A percentile compares a stretch with the other conserved stretches of the same genome.
Conservation (phyloP, 2,888 invertebrate species). For the Trisateles emortualis region DNA sequence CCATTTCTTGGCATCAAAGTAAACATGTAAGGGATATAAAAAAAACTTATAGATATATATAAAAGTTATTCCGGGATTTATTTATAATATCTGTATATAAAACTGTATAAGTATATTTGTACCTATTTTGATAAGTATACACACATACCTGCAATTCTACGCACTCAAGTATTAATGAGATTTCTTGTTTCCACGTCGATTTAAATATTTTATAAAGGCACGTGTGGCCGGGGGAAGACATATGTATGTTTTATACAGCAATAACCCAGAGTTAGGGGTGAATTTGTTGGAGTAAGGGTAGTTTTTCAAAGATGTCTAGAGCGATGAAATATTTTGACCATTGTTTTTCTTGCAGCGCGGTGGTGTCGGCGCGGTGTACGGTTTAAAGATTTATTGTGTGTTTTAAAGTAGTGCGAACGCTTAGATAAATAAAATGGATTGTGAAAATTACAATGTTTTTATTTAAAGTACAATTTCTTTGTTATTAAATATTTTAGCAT, state of each 20-base stretch:
- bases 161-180: constrained; percentile 60
- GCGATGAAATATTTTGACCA: constrained; percentile 34
- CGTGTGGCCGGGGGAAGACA: constrained; percentile 51
- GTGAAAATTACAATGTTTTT: neutral
- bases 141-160: constrained; percentile 10
- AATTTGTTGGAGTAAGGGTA: constrained; percentile 43
- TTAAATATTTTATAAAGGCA: constrained; percentile 60
- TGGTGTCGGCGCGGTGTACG: neutral
- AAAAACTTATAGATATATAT: no score
- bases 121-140: constrained; percentile 3
- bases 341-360: constrained; percentile 11
- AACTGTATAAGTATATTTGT: neutral
- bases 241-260: constrained; percentile 54
- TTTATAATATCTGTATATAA: no score
- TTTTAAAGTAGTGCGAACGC: neutral
- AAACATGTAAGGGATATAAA: no score
- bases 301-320: constrained; percentile 41
- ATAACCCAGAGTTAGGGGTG: constrained; percentile 51
- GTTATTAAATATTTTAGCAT: neutral
- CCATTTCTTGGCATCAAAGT: no score
- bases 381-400: constrained; percentile 3
- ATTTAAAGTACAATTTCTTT: no score
- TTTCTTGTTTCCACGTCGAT: constrained; percentile 52
- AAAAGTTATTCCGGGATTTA: no score
- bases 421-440: neutral